Evolutionary conservation across 2,113 vertebrate species (phyloP), one percentile per base, ranked within the genome.

Genomic region (Penelope pileata): DNA sequence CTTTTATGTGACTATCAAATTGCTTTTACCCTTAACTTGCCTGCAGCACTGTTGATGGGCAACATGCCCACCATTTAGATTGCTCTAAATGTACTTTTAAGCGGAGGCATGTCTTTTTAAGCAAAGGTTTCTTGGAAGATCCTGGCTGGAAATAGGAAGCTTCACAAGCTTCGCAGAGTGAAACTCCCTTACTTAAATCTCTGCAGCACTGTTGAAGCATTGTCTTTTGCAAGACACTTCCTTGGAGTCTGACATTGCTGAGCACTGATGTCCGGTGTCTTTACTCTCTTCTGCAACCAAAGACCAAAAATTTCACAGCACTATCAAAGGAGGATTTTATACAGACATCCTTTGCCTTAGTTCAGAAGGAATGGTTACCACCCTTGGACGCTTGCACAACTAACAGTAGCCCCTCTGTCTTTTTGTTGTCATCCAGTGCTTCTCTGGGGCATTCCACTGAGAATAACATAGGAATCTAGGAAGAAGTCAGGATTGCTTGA

Each of bases 191-290:
- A 83, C 67, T 84, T 4, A 90, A 94, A 74, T 66, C 78, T 86
- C 76, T 88, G 47, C 40, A 86, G 53, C 32, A 86, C 69, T 68
- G 38, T 8, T 48, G 68, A 88, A 90, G 83, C 76, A 77, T 83
- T 78, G 32, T 75, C 56, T 94, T 96, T 67, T 86, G 83, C 83
- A 86, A 78, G 24, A 72, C 16, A 36, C 83, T 91, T 96, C 75
- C 68, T 91, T 54, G 23, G 76, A 77, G 59, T 81, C 67, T 86
- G 86, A 91, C 83, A 68, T 47, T 22, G 77, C 21, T 88, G 83
- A 88, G 83, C 88, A 78, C 16, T 81, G 83, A 86, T 63, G 72
- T 88, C 76, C 73, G 63, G 29, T 78, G 59, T 80, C 86, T 72
- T 87, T 84, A 40, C 66, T 79, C 82, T 81, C 45, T 93, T 54